Evolutionary conservation across 2,888 invertebrate species (phyloP), one percentile per base, ranked within the genome.

Genomic region (Cantharis nigra): DNA sequence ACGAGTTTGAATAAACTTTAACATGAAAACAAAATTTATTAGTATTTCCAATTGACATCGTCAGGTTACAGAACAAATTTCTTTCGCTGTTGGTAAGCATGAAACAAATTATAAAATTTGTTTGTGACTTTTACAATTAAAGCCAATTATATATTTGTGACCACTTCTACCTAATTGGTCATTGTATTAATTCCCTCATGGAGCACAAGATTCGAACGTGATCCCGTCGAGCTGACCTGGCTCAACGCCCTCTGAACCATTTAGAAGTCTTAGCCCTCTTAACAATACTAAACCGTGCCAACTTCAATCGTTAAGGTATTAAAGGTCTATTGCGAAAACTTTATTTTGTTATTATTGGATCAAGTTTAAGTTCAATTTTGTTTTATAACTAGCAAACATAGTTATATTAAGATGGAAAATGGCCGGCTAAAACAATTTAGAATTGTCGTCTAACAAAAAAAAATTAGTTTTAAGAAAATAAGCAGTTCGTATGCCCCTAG

Each of bases 281-380:
- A 79, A 79, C 77, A 74, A 77, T 75, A 76, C 72, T 67, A 74
- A 69, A 70, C 78, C 81, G 81, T 82, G 81, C 81, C 80, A 81
- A 82, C 80, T 81, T 80, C 78, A 77, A 78, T 78, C 78, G 74
- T 74, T 78, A 77, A 79, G 80, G 81, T 81, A 82, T 82, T 82
- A 82, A 73, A 79, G 74, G 72, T 71, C 74, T 75, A 75, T 79
- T 77, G 71, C 65, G 28, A 67, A 67, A 30, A 72, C 69, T 72
- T 75, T 77, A 63, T 65, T 79, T 77, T 79, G 72, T 75, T 77
- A 67, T 63, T 70, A 73, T 76, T 79, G 74, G 71, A 62, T 71
- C 74, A 77, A 67, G 69, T 73, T 73, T 74, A 77, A 71, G 74
- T 77, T 71, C 71, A 71, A 28, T 20, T 62, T 74, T 28, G 65